Conservation (phyloP, 2,797 vertebrate genomes). For the Zonotrichia albicollis region DNA sequence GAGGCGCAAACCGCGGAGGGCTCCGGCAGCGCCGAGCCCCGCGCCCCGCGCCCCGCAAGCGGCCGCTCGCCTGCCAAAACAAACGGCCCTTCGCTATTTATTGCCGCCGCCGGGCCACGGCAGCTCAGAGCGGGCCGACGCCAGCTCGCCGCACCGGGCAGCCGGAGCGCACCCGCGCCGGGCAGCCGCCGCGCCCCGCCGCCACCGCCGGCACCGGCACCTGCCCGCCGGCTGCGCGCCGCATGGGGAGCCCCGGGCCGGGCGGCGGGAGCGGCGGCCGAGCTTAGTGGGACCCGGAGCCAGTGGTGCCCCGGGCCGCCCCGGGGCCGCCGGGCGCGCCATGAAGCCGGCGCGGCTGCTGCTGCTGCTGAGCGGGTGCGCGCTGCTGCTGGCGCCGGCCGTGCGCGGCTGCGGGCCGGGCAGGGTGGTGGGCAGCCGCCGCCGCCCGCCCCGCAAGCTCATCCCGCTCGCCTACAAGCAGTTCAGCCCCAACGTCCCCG, state of each 20-base stretch:
- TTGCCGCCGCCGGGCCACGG: constrained; percentile 80
- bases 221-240: constrained; percentile 68
- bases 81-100: constrained; percentile 82
- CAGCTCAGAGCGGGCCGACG: constrained; percentile 79
- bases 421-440: constrained; percentile 93
- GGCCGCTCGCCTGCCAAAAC: constrained; percentile 81
- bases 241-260: constrained; percentile 30
- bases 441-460: constrained; percentile 89
- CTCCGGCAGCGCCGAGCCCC: constrained; percentile 67
- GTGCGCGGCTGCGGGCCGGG: constrained; percentile 94
- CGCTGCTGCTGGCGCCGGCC: constrained; percentile 85
- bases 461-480: constrained; percentile 95
- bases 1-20: constrained; percentile 82
- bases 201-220: neutral
- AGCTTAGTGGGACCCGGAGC: constrained; percentile 17
- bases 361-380: constrained; percentile 83
- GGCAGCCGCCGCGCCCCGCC: neutral
- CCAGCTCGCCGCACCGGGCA: constrained; percentile 69
- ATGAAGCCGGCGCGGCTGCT: constrained; percentile 68
- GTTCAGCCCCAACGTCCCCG: constrained; percentile 95
- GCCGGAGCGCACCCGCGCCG: constrained; percentile 59
- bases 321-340: constrained; percentile 70
- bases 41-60: constrained; percentile 79
- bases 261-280: constrained; percentile 25
- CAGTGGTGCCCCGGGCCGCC: neutral